phyloP scores from a whole-genome alignment of 2,797 vertebrate genomes.

The Benthosema pterotum region DNA sequence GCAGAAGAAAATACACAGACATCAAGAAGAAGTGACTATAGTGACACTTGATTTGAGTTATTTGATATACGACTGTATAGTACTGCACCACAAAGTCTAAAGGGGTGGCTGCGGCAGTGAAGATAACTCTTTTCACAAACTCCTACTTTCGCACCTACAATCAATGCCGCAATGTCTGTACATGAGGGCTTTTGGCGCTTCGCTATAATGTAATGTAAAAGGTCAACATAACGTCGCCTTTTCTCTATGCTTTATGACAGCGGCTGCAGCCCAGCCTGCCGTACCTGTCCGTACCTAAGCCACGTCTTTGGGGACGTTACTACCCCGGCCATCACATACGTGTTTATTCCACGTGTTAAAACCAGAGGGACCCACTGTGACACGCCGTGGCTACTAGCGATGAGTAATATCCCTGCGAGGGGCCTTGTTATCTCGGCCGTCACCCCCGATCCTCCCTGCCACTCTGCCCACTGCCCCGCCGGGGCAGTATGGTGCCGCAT shows the following conservation, averaged over 20 bases:
- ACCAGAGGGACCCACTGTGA: constrained; percentile 37
- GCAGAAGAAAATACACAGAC: too few species aligned
- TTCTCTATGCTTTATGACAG: constrained; percentile 13
- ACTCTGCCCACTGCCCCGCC: constrained; percentile 34
- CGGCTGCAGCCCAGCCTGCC: constrained; percentile 5
- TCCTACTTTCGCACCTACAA: constrained; percentile 36
- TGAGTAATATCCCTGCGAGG: constrained; percentile 30
- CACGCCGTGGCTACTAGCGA: constrained; percentile 39
- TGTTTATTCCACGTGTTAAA: constrained; percentile 35
- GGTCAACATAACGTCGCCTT: constrained; percentile 18
- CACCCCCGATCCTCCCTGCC: constrained; percentile 50
- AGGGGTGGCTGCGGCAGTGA: too few species aligned
- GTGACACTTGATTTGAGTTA: too few species aligned
- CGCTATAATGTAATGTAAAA: constrained; percentile 23
- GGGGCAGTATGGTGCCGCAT: constrained; percentile 49
- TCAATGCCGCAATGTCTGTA: constrained; percentile 25
- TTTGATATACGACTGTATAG: too few species aligned
- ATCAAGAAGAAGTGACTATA: too few species aligned
- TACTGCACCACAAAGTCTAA: too few species aligned
- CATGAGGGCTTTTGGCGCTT: constrained; percentile 21
- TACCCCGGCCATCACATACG: neutral
- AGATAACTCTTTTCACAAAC: neutral
- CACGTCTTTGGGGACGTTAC: constrained; percentile 1
- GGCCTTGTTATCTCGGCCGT: constrained; percentile 36
- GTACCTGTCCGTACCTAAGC: constrained; percentile 10